Base-by-base conservation (phyloP, 2,888 invertebrate genomes). In the Drosophila birchii region DNA sequence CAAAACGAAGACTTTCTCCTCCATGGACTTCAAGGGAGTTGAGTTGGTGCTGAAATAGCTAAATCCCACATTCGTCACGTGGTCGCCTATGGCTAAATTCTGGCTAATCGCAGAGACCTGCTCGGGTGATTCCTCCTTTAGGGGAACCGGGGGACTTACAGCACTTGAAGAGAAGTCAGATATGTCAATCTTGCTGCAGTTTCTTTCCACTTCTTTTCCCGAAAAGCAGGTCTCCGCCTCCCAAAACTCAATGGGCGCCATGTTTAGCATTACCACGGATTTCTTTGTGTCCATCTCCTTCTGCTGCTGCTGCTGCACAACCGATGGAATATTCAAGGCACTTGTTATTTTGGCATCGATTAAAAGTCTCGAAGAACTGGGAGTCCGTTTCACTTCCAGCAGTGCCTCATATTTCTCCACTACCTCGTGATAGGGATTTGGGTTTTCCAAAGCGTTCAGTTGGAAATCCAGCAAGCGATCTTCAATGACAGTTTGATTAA, bases 151-250 rank as follows among this genome's bases (percentile, higher is more conserved):
- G 34, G 11, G 4, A 12, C 4, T 34, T 12, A 1, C 34, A 11
- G 34, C 11, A 12, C 3, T 34, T 11, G 34, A 34, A 34, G 12
- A 4, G 11, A 12, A 97, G 60, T 96, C 94, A 78, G 96, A 95
- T 88, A 96, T 96, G 75, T 97, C 96, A 0, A 97, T 97, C 90
- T 97, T 97, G 7, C 97, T 97, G 4, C 94, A 94, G 91, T 96
- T 96, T 91, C n/a, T n/a, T n/a, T n/a, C n/a, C n/a, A n/a, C n/a
- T n/a, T 95, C 95, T 1, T 96, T 96, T 92, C 97, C 97, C 0
- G 97, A 97, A n/a, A 96, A 96, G 23, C 96, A 96, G 0, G 97
- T 97, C 91, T 97, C 97, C 1, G 96, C 96, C 91, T 97, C 96
- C 1, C 96, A 97, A 88, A 96, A 96, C 91, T 96, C 96, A 0